phyloP scores from a whole-genome alignment of 2,888 invertebrate genomes.

The Elaeidobius kamerunicus region DNA sequence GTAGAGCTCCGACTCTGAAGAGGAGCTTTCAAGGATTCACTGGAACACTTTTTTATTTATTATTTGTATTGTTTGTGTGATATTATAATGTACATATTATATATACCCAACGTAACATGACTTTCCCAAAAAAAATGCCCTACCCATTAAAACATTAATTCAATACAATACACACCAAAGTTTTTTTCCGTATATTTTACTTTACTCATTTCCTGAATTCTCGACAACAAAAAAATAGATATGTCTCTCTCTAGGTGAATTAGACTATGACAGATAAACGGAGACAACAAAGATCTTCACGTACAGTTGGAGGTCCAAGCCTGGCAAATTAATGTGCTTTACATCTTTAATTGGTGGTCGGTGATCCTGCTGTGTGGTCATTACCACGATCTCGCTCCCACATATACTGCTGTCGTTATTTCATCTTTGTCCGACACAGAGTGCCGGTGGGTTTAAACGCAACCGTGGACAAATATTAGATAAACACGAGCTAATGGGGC shows the following conservation, averaged over 20 bases:
- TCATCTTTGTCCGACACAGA: constrained; percentile 38
- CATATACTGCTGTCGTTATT: constrained; percentile 25
- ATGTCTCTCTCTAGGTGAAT: constrained; percentile 5
- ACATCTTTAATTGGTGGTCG: constrained; percentile 51
- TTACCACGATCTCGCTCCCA: constrained; percentile 36
- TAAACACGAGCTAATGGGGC: constrained; percentile 49
- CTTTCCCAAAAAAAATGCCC: too few species aligned
- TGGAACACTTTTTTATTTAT: too few species aligned
- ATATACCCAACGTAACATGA: too few species aligned
- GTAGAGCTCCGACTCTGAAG: too few species aligned
- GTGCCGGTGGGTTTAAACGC: constrained; percentile 44
- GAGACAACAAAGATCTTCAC: neutral
- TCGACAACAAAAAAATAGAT: constrained; percentile 2
- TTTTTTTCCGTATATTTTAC: constrained; percentile 34
- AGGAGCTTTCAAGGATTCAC: too few species aligned
- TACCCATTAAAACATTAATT: too few species aligned
- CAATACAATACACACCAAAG: too few species aligned
- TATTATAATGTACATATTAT: too few species aligned
- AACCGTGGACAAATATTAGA: constrained; percentile 51
- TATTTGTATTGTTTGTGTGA: too few species aligned
- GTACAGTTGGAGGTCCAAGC: constrained; percentile 46
- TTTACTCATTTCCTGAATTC: constrained; percentile 11
- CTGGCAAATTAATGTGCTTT: constrained; percentile 52
- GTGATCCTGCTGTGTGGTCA: constrained; percentile 50
- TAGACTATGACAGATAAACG: neutral